These are phyloP conservation scores for Agrilus planipennis DNA, from an alignment of 1,140 invertebrate species.

Conservation along the genomic window DNA sequence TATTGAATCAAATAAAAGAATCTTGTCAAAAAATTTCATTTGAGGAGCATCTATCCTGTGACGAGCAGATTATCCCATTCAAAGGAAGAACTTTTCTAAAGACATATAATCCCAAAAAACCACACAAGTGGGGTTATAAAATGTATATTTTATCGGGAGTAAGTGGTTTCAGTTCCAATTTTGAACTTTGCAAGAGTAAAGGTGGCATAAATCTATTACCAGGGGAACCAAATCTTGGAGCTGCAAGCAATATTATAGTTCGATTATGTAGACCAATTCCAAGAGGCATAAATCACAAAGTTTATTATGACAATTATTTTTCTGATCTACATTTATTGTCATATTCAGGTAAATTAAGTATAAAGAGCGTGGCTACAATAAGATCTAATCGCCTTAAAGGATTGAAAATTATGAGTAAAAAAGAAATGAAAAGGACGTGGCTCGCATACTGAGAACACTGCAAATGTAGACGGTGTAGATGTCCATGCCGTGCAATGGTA, in stretches of 20 bases:
- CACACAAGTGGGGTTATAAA: slow-evolving; percentile 30
- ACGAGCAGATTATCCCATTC: slow-evolving; percentile 28
- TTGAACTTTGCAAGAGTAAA: slow-evolving; percentile 21
- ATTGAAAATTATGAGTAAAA: neutral
- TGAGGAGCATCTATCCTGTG: slow-evolving; percentile 24
- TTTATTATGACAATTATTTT: slow-evolving; percentile 34
- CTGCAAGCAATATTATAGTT: slow-evolving; percentile 25
- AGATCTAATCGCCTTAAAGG: neutral
- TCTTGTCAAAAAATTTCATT: slow-evolving; percentile 18
- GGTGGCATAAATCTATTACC: slow-evolving; percentile 18
- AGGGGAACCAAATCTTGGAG: slow-evolving; percentile 20
- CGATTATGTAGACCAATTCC: slow-evolving; percentile 18
- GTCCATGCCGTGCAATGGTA: slow-evolving; percentile 10
- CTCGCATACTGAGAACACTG: neutral
- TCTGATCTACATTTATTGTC: slow-evolving; percentile 6
- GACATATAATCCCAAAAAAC: slow-evolving; percentile 26
- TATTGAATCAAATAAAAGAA: slow-evolving; percentile 18
- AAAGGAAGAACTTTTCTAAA: slow-evolving; percentile 21
- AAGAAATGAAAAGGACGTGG: slow-evolving; percentile 4
- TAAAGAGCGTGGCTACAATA: slow-evolving; percentile 4
- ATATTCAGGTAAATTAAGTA: slow-evolving; percentile 1
- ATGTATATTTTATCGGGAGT: slow-evolving; percentile 25
- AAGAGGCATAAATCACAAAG: slow-evolving; percentile 26
- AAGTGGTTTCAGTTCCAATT: slow-evolving; percentile 20
- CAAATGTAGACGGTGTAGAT: slow-evolving; percentile 4